Evolutionary conservation across 1,140 invertebrate species (phyloP).

Genomic region (Sesamia nonagrioides): DNA sequence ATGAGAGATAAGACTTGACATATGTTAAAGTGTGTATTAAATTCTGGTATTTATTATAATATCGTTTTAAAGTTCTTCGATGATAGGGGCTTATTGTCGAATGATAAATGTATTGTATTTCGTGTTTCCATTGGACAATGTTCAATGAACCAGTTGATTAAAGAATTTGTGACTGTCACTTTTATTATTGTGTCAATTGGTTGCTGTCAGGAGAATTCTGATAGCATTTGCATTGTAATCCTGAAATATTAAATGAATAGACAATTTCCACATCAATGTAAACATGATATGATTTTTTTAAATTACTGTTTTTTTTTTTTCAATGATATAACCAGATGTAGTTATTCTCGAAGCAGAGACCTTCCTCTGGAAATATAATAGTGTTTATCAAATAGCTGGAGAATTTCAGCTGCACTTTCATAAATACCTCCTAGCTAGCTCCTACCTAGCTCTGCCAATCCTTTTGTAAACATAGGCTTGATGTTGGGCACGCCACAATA

Average conservation of each 20-base stretch:
- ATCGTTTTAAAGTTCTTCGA: constrained; percentile 34
- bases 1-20: not conserved
- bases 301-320: too few relatives aligned
- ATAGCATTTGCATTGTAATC: constrained; percentile 18
- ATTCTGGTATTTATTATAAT: constrained; percentile 19
- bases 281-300: not conserved
- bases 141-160: constrained; percentile 17
- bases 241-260: not conserved
- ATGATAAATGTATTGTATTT: constrained; percentile 13
- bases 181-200: constrained; percentile 1
- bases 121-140: not conserved
- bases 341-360: too few relatives aligned
- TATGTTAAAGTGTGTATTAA: not conserved
- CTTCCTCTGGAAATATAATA: too few relatives aligned
- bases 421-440: too few relatives aligned
- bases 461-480: too few relatives aligned
- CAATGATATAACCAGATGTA: too few relatives aligned
- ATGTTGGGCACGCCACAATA: too few relatives aligned
- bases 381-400: too few relatives aligned
- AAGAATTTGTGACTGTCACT: constrained; percentile 22
- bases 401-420: too few relatives aligned
- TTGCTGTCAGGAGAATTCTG: not conserved
- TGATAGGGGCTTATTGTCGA: constrained; percentile 24
- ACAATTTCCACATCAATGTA: not conserved
- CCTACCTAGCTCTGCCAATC: too few relatives aligned